A percentile compares a stretch with the other conserved stretches of the same genome.
Conservation (phyloP, 1,140 invertebrate genomes). For the Papilio polytes region DNA sequence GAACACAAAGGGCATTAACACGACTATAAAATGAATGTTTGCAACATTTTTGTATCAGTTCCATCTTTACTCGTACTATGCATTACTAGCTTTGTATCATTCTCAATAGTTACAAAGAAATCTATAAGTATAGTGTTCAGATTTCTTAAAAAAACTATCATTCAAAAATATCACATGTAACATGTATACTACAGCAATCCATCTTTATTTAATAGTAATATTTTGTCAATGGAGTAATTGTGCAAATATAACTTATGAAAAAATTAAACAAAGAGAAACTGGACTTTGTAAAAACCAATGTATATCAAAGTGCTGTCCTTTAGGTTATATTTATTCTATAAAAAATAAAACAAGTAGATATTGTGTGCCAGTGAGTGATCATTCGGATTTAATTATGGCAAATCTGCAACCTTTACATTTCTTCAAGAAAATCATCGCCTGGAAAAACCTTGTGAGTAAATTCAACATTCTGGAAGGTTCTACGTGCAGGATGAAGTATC, state of each 20-base stretch:
- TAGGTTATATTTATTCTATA: constrained; percentile 43
- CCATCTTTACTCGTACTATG: neutral
- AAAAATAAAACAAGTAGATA: neutral
- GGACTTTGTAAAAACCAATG: constrained; percentile 43
- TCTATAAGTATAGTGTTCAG: too few relatives aligned
- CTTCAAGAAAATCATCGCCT: neutral
- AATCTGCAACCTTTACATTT: constrained; percentile 42
- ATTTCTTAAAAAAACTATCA: too few relatives aligned
- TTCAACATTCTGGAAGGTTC: constrained; percentile 46
- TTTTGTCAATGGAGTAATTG: neutral
- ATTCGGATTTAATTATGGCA: constrained; percentile 34
- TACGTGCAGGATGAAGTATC: constrained; percentile 47
- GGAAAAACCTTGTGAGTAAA: constrained; percentile 37
- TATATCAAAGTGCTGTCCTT: constrained; percentile 59
- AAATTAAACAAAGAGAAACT: constrained; percentile 37
- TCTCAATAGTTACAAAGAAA: neutral
- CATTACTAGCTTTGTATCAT: neutral
- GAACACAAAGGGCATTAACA: neutral
- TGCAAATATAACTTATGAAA: constrained; percentile 16
- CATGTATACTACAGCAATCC: neutral
- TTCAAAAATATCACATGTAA: neutral
- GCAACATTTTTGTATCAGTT: constrained; percentile 1
- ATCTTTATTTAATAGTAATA: neutral
- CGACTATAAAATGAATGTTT: constrained; percentile 13
- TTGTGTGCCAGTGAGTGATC: neutral